A percentile compares a stretch with the other conserved stretches of the same genome.
Conservation (phyloP, 2,113 vertebrate genomes). For the Jaculus jaculus region DNA sequence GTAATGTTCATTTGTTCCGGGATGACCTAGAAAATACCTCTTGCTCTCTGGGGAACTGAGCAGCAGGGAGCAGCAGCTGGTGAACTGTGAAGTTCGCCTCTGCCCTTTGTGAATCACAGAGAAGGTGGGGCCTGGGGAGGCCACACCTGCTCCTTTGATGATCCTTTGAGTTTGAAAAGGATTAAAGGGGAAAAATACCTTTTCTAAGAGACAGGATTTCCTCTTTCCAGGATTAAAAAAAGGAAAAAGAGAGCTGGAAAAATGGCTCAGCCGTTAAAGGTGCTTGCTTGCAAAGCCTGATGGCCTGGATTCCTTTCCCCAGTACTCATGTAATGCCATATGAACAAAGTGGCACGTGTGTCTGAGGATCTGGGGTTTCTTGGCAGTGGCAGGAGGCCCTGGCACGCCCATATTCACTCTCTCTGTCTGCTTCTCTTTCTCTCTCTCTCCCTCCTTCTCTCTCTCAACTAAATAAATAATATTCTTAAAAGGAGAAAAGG, state of each 20-base stretch:
- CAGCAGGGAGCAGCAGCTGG: slow-evolving; percentile 54
- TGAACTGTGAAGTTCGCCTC: background rate
- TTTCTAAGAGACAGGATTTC: slow-evolving; percentile 58
- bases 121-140: background rate
- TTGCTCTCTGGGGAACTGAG: slow-evolving; percentile 53
- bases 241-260: background rate
- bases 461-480: too few species aligned
- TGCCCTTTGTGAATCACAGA: slow-evolving; percentile 6
- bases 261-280: too few species aligned
- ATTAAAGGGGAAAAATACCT: slow-evolving; percentile 19
- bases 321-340: too few species aligned
- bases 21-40: background rate
- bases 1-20: slow-evolving; percentile 56
- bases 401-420: too few species aligned
- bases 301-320: too few species aligned
- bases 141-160: slow-evolving; percentile 64
- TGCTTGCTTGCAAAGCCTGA: too few species aligned
- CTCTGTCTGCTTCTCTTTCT: too few species aligned
- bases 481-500: too few species aligned
- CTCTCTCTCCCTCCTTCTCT: too few species aligned
- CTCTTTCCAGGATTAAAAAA: slow-evolving; percentile 51
- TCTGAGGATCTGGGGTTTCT: too few species aligned
- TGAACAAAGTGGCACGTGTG: too few species aligned
- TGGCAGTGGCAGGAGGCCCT: too few species aligned
- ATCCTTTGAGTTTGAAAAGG: slow-evolving; percentile 54